These are phyloP conservation scores for Cathartes aura DNA, from an alignment of 2,113 vertebrate species.

Conservation along the genomic window DNA sequence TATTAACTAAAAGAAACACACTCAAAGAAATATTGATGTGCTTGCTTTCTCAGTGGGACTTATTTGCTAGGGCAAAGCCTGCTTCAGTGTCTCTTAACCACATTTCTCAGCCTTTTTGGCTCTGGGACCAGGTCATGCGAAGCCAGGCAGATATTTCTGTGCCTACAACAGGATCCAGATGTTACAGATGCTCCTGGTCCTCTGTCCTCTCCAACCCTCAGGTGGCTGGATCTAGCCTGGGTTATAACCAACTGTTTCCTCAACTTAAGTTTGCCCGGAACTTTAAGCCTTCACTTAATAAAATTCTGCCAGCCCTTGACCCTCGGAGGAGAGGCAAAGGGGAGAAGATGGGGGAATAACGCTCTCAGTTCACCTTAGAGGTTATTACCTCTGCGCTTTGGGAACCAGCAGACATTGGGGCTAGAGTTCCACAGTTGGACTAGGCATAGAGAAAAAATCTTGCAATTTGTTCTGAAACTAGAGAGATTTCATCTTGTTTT, in stretches of 20 bases:
- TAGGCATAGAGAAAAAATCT: slow-evolving; percentile 43
- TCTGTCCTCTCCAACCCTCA: neutral
- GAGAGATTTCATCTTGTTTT: slow-evolving; percentile 57
- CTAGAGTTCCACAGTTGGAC: slow-evolving; percentile 32
- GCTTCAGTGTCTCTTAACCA: neutral
- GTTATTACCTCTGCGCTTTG: slow-evolving; percentile 15
- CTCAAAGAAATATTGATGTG: slow-evolving; percentile 5
- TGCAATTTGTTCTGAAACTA: slow-evolving; percentile 60
- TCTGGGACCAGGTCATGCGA: neutral
- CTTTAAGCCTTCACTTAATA: slow-evolving; percentile 4
- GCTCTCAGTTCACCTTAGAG: neutral
- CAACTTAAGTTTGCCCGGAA: neutral
- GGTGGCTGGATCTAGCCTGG: neutral
- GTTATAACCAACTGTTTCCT: slow-evolving; percentile 30
- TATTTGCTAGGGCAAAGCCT: slow-evolving; percentile 15
- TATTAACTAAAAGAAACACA: slow-evolving; percentile 33
- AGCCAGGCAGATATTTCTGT: slow-evolving; percentile 3
- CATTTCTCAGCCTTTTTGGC: slow-evolving; percentile 15
- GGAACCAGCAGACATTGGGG: neutral
- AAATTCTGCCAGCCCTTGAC: neutral
- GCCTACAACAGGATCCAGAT: slow-evolving; percentile 48
- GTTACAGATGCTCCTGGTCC: slow-evolving; percentile 1
- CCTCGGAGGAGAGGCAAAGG: neutral
- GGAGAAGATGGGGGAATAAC: neutral
- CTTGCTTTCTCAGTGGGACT: slow-evolving; percentile 21